Evolutionary conservation across 2,888 invertebrate species (phyloP).

Genomic region (Polietes domitor): DNA sequence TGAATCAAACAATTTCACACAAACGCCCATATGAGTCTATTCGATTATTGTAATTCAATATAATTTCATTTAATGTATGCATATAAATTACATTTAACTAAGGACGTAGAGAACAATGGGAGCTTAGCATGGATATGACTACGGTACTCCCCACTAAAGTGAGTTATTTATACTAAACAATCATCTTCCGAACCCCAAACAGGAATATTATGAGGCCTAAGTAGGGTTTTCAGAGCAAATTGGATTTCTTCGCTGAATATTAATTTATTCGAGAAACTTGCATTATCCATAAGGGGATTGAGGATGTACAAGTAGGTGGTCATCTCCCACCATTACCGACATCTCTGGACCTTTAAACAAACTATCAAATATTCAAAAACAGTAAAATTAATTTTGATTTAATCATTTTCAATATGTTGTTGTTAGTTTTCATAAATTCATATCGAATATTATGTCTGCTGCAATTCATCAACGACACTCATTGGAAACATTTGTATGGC

Average conservation of each 20-base stretch:
- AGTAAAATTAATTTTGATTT: not conserved
- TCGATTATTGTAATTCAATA: conserved; percentile 6
- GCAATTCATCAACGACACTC: not conserved
- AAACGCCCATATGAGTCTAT: not conserved
- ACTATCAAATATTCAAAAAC: not conserved
- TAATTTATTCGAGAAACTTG: no score
- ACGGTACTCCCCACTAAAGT: no score
- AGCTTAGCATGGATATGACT: no score
- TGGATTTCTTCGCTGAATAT: no score
- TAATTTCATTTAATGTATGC: conserved; percentile 11
- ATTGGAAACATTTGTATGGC: not conserved
- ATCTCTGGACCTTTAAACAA: not conserved
- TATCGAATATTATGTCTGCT: not conserved
- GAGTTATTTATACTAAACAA: no score
- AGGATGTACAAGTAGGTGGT: no score
- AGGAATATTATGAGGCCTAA: no score
- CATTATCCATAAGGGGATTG: no score
- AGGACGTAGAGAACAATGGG: not conserved
- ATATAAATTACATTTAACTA: not conserved
- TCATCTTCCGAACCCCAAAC: no score
- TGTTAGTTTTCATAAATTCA: not conserved
- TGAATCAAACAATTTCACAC: not conserved
- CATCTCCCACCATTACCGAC: not conserved
- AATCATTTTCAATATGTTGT: conserved; percentile 5
- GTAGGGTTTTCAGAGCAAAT: no score